Evolutionary conservation across 92 coral and sea anemone genomes (phyloP), one percentile per base, ranked within the genome.

Genomic region (Phenganax marumi): DNA sequence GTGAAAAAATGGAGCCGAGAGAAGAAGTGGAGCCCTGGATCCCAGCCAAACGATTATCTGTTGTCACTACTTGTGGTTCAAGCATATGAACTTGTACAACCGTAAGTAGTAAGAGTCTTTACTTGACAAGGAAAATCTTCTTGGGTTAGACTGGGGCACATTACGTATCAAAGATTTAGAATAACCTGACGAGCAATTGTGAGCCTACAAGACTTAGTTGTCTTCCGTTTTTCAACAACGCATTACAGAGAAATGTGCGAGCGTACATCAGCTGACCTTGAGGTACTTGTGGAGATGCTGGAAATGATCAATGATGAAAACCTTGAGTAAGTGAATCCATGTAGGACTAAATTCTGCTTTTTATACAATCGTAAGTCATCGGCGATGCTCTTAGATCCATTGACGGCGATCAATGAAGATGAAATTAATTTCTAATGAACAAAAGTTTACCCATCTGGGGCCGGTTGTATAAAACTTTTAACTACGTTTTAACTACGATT

Each of bases 271-370:
- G 95, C 97, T 53, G 97, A 96, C 80, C 86, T 91, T 47, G 97
- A 90, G 10, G 91, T 92, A 26, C 89, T 96, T 65, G 85, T 91
- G 65, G 99, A 96, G 82, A 81, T 96, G 56, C 92, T 93, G 56
- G 99, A 96, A 75, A 89, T 92, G 92, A 90, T 88, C 23, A 91
- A 93, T 55, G 99, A 96, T 61, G 91, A 88, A 7, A 85, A 90
- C 62, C 85, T 96, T 8, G 97, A 92, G 99, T 96, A 85, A 87
- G 97, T 89, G 1, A 33, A 33, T 1, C 43, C 43, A 33, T 33
- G 43, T 4, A 33, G 43, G 43, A 33, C 43, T 33, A 33, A 33
- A 33, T 4, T 33, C 43, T 33, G 43, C 43, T 33, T 33, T 33
- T 10, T 13, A 48, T 6, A 24, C 3, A 24, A n/a, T 50, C 0